Evolutionary conservation across 2,113 vertebrate genomes (phyloP).

Genomic region (Rhinichthys klamathensis): DNA sequence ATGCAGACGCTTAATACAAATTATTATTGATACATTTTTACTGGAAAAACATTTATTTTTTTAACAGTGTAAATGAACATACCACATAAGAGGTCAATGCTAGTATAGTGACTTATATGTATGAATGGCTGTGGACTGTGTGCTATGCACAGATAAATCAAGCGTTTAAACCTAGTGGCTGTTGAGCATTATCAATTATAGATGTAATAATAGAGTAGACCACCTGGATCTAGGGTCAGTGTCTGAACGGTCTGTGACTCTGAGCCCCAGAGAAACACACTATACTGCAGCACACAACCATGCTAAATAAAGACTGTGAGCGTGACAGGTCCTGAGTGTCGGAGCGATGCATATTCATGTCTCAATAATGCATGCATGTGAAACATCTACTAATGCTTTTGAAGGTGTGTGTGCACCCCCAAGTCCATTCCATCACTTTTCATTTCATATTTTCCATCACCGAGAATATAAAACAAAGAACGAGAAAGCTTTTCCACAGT

Average conservation of each 20-base stretch:
- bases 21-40: no score
- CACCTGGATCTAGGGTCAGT: slow-evolving; percentile 7
- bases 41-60: no score
- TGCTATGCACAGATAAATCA: slow-evolving; percentile 20
- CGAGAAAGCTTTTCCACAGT: background rate
- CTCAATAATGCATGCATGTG: slow-evolving; percentile 38
- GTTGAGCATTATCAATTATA: slow-evolving; percentile 47
- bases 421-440: slow-evolving; percentile 20
- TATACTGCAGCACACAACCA: slow-evolving; percentile 2
- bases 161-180: slow-evolving; percentile 7
- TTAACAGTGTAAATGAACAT: background rate
- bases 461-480: slow-evolving; percentile 5
- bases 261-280: background rate
- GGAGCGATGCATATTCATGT: slow-evolving; percentile 39
- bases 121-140: slow-evolving; percentile 4
- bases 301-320: slow-evolving; percentile 20
- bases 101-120: slow-evolving; percentile 9
- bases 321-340: slow-evolving; percentile 23
- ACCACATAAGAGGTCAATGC: background rate
- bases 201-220: slow-evolving; percentile 35
- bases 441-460: slow-evolving; percentile 18
- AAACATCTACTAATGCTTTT: slow-evolving; percentile 20
- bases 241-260: slow-evolving; percentile 22
- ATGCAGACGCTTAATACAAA: background rate
- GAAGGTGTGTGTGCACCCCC: background rate